Conservation (phyloP, 2,888 invertebrate species). For the Diadromus collaris region DNA sequence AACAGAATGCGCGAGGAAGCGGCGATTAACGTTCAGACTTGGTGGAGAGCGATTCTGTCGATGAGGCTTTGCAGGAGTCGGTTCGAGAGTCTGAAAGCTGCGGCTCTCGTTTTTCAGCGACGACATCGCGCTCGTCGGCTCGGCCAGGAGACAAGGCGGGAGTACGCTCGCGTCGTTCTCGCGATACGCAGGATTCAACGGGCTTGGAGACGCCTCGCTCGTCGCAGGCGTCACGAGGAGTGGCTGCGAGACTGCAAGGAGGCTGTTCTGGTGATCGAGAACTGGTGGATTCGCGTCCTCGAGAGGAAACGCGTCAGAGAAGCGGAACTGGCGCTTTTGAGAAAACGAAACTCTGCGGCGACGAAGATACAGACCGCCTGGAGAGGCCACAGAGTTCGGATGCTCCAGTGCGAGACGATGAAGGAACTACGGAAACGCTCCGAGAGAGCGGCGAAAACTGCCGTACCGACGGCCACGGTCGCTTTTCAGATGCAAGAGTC, state of each 20-base stretch:
- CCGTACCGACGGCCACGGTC: slow-evolving; percentile 75
- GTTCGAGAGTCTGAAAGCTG: slow-evolving; percentile 61
- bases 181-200: slow-evolving; percentile 63
- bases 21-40: slow-evolving; percentile 71
- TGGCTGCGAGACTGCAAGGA: slow-evolving; percentile 47
- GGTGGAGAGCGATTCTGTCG: slow-evolving; percentile 64
- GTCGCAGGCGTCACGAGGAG: slow-evolving; percentile 41
- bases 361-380: slow-evolving; percentile 85
- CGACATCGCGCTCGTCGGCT: slow-evolving; percentile 77
- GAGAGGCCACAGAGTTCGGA: slow-evolving; percentile 78
- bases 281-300: slow-evolving; percentile 62
- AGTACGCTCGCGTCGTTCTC: slow-evolving; percentile 65
- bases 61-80: slow-evolving; percentile 53
- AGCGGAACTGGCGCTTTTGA: slow-evolving; percentile 75
- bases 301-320: slow-evolving; percentile 67
- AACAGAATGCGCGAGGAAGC: slow-evolving; percentile 62
- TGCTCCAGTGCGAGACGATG: slow-evolving; percentile 67
- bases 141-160: slow-evolving; percentile 73
- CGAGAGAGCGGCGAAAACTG: slow-evolving; percentile 69
- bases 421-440: slow-evolving; percentile 73
- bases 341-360: slow-evolving; percentile 80
- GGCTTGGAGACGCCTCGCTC: slow-evolving; percentile 58
- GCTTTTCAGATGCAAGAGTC: slow-evolving; percentile 74
- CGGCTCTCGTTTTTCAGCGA: slow-evolving; percentile 78
- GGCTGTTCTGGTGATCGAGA: slow-evolving; percentile 62